Evolutionary conservation across 1,140 invertebrate genomes (phyloP).

Genomic region (Parapsyche elsis): DNA sequence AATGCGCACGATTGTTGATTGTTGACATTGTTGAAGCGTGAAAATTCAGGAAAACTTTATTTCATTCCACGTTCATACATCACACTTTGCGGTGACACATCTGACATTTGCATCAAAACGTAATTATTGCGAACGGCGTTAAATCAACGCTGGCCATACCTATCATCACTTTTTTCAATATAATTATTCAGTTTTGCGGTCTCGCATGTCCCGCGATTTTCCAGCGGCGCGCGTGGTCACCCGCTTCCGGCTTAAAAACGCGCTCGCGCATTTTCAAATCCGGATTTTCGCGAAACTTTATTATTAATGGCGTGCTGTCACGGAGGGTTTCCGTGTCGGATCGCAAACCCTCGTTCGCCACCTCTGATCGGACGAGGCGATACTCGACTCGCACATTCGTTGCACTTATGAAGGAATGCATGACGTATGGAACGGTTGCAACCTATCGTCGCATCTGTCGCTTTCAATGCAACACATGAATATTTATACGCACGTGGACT

Average conservation of each 20-base stretch:
- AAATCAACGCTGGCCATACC: too few species aligned
- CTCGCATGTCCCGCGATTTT: too few species aligned
- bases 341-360: background rate
- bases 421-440: conserved; percentile 7
- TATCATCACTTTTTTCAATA: too few species aligned
- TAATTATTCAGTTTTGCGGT: too few species aligned
- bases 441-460: background rate
- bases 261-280: background rate
- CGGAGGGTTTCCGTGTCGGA: background rate
- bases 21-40: too few species aligned
- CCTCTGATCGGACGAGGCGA: background rate
- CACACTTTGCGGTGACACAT: too few species aligned
- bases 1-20: too few species aligned
- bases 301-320: background rate
- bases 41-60: too few species aligned
- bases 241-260: background rate
- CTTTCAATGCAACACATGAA: conserved; percentile 14
- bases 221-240: too few species aligned
- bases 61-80: too few species aligned
- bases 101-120: too few species aligned
- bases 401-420: conserved; percentile 16
- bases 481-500: conserved; percentile 28
- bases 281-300: background rate
- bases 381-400: background rate
- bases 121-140: too few species aligned